Evolutionary conservation across 2,113 vertebrate species (phyloP).

Genomic region (Spermophilus dauricus): DNA sequence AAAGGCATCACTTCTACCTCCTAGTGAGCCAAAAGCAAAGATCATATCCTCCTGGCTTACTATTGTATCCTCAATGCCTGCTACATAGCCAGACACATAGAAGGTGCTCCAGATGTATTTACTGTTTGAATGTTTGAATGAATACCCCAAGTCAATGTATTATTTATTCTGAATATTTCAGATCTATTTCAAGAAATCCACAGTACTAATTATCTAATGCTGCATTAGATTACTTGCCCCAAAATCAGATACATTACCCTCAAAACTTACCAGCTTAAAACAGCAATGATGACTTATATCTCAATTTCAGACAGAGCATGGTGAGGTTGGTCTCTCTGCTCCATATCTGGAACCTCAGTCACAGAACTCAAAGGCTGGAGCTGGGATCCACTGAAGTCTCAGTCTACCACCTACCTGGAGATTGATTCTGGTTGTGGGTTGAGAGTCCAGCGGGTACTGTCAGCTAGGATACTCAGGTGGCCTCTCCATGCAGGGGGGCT

Average conservation of each 20-base stretch:
- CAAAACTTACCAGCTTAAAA: slow-evolving; percentile 32
- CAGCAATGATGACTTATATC: neutral
- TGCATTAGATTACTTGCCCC: neutral
- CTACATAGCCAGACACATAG: neutral
- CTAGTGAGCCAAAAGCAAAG: neutral
- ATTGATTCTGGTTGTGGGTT: neutral
- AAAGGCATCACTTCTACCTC: neutral
- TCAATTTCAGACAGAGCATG: neutral
- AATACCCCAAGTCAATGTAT: neutral
- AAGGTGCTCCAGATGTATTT: neutral
- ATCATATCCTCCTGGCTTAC: neutral
- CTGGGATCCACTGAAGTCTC: neutral
- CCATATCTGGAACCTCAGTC: neutral
- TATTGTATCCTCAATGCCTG: neutral
- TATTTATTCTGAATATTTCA: neutral
- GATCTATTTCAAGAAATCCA: slow-evolving; percentile 9
- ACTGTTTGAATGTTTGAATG: neutral
- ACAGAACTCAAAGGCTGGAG: neutral
- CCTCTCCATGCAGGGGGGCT: neutral
- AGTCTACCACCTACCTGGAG: neutral
- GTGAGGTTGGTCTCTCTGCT: neutral
- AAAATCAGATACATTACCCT: neutral
- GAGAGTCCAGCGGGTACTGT: neutral
- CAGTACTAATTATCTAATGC: neutral
- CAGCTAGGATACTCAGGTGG: neutral